phyloP scores from a whole-genome alignment of 2,888 invertebrate species.

The Galerucella calmariensis region DNA sequence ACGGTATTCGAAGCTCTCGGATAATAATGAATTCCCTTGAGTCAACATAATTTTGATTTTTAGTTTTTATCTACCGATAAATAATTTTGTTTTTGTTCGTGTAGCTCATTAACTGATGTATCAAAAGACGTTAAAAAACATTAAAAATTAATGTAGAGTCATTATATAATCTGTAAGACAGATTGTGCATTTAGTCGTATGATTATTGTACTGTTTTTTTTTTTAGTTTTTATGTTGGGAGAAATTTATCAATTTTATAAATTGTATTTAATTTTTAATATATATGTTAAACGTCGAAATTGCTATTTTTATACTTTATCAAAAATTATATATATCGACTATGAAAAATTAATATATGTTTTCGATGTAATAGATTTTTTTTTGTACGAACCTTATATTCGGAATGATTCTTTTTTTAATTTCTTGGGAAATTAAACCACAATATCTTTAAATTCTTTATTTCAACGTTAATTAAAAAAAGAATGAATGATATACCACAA shows the following conservation, averaged over 20 bases:
- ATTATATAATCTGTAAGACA: conserved; percentile 37
- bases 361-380: conserved; percentile 27
- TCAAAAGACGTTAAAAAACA: not conserved
- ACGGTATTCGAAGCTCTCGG: not conserved
- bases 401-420: too few relatives aligned
- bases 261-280: conserved; percentile 48
- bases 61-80: too few relatives aligned
- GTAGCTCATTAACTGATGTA: not conserved
- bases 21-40: not conserved
- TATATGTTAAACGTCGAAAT: conserved; percentile 44
- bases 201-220: conserved; percentile 29
- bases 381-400: not conserved
- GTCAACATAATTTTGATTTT: not conserved
- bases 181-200: conserved; percentile 42
- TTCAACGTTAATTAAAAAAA: too few relatives aligned
- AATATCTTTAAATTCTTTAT: too few relatives aligned
- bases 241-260: conserved; percentile 45
- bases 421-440: too few relatives aligned
- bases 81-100: not conserved
- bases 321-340: conserved; percentile 34
- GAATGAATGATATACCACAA: too few relatives aligned
- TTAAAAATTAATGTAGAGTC: not conserved
- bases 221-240: conserved; percentile 32
- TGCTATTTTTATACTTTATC: conserved; percentile 53
- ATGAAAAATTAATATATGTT: conserved; percentile 44